phyloP scores from a whole-genome alignment of 1,140 invertebrate species.

The Atopsyche davidsoni region DNA sequence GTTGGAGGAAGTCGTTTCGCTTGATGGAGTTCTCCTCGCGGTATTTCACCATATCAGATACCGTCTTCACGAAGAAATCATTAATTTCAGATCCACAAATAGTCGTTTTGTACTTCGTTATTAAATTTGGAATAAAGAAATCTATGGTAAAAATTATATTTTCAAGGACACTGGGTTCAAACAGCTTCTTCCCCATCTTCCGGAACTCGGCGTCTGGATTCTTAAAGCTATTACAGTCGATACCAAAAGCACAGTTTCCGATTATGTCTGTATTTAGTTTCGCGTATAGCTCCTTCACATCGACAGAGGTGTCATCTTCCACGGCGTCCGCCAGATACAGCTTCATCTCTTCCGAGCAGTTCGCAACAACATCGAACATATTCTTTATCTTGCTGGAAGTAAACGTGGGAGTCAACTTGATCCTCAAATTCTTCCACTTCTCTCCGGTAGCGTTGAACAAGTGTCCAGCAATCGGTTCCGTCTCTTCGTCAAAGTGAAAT shows the following conservation, averaged over 20 bases:
- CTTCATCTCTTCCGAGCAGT: constrained; percentile 35
- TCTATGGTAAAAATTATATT: background rate
- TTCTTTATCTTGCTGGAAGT: constrained; percentile 53
- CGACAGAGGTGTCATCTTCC: constrained; percentile 28
- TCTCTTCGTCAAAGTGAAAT: constrained; percentile 39
- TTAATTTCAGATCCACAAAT: constrained; percentile 34
- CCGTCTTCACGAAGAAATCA: constrained; percentile 43
- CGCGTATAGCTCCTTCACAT: constrained; percentile 41
- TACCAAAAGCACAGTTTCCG: constrained; percentile 51
- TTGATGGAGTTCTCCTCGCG: constrained; percentile 43
- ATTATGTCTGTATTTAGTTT: constrained; percentile 53
- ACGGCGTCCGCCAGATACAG: constrained; percentile 31
- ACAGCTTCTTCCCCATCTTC: constrained; percentile 37
- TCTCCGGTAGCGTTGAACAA: constrained; percentile 42
- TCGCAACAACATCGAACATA: constrained; percentile 43
- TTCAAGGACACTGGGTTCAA: constrained; percentile 5
- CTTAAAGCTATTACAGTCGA: constrained; percentile 48
- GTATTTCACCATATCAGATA: constrained; percentile 42
- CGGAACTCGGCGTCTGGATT: constrained; percentile 46
- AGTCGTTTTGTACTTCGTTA: constrained; percentile 13
- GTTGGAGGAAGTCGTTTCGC: constrained; percentile 52
- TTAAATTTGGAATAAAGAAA: constrained; percentile 4
- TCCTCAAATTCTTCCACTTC: constrained; percentile 50
- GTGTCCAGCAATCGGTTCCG: constrained; percentile 44
- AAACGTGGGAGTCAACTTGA: constrained; percentile 50